These are phyloP conservation scores for Cenopis cana DNA, from an alignment of 2,888 invertebrate genomes.

Conservation along the genomic window DNA sequence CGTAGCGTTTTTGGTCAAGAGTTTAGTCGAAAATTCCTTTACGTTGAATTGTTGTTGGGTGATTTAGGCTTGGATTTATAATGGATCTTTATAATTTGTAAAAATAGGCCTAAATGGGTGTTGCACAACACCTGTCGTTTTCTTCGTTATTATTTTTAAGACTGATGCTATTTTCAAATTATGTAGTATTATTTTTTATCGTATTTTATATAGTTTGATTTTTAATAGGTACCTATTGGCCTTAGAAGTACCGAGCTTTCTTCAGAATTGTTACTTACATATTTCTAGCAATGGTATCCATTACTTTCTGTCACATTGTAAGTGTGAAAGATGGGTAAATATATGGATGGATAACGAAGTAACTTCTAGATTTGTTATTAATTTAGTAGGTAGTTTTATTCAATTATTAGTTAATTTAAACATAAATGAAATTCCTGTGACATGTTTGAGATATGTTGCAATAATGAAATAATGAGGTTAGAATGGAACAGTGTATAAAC, in stretches of 20 bases:
- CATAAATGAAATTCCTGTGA: not conserved
- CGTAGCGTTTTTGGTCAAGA: too few species aligned
- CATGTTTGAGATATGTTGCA: conserved; percentile 14
- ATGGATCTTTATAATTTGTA: too few species aligned
- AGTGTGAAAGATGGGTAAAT: too few species aligned
- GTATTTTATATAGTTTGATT: too few species aligned
- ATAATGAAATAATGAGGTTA: not conserved
- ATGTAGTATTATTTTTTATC: not conserved
- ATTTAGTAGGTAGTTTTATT: not conserved
- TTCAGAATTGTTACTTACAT: not conserved
- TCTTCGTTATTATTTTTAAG: conserved; percentile 2
- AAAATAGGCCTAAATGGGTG: too few species aligned
- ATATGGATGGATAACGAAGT: not conserved
- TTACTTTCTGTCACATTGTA: not conserved
- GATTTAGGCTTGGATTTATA: too few species aligned
- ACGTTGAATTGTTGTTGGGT: too few species aligned
- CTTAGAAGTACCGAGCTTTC: not conserved
- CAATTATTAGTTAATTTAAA: not conserved
- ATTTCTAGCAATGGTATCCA: not conserved
- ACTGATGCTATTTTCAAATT: conserved; percentile 9
- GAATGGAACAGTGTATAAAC: not conserved
- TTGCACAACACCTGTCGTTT: not conserved
- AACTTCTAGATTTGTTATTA: not conserved
- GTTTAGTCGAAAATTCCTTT: too few species aligned
- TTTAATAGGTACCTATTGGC: not conserved